Evolutionary conservation across 2,888 invertebrate genomes (phyloP).

Genomic region (Clistopyga incitator): DNA sequence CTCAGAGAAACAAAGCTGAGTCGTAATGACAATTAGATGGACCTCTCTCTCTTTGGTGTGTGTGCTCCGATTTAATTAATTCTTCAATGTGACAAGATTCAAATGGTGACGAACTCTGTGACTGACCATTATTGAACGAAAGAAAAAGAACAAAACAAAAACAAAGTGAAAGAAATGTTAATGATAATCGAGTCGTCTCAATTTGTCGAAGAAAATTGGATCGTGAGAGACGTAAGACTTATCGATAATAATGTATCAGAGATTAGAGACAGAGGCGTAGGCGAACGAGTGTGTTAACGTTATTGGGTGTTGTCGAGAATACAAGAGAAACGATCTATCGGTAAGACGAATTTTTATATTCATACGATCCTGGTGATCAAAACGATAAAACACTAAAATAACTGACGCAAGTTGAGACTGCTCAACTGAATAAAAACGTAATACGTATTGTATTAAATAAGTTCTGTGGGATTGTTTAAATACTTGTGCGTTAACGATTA

Average conservation of each 20-base stretch:
- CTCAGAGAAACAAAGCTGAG: conserved; percentile 77
- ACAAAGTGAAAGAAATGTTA: background rate
- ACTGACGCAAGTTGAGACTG: background rate
- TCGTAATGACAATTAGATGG: conserved; percentile 74
- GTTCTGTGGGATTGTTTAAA: background rate
- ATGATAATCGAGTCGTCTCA: conserved; percentile 16
- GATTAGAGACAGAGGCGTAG: background rate
- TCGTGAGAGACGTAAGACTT: conserved; percentile 20
- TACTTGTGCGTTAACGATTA: background rate
- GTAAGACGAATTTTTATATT: background rate
- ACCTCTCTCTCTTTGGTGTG: background rate
- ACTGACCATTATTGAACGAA: conserved; percentile 1
- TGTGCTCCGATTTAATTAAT: conserved; percentile 11
- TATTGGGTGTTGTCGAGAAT: conserved; percentile 15
- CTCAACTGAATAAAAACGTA: background rate
- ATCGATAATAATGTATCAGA: conserved; percentile 23
- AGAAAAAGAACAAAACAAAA: background rate
- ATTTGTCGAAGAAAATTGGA: conserved; percentile 25
- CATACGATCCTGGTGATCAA: background rate
- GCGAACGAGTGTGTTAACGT: conserved; percentile 4
- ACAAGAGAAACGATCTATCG: conserved; percentile 1
- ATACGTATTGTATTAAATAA: background rate
- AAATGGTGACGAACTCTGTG: conserved; percentile 15
- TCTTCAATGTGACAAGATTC: conserved; percentile 1
- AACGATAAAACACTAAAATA: background rate